Evolutionary conservation across 2,797 vertebrate genomes (phyloP).

Genomic region (Labeo calbasu): DNA sequence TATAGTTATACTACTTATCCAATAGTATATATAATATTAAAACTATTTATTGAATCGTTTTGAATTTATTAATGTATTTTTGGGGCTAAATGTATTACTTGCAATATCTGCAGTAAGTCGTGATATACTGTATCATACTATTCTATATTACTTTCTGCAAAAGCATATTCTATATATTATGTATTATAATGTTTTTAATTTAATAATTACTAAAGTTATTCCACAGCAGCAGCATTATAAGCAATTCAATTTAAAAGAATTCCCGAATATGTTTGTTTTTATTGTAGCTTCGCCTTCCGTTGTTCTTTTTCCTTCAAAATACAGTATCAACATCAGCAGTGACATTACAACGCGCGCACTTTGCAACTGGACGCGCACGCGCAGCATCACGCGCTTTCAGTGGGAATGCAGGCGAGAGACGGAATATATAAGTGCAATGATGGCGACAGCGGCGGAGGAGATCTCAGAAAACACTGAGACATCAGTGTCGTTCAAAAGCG

Average conservation of each 20-base stretch:
- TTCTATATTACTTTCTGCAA: neutral
- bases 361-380: slow-evolving; percentile 32
- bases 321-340: neutral
- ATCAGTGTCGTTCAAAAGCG: slow-evolving; percentile 68
- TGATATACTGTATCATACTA: too few relatives aligned
- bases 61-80: too few relatives aligned
- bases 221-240: neutral
- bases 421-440: slow-evolving; percentile 69
- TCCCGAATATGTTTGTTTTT: neutral
- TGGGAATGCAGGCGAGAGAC: slow-evolving; percentile 11
- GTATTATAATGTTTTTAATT: neutral
- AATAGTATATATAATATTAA: too few relatives aligned
- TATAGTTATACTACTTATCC: too few relatives aligned
- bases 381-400: slow-evolving; percentile 18
- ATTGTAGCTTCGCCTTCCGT: neutral
- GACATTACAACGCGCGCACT: neutral
- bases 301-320: neutral
- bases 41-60: too few relatives aligned
- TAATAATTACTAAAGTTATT: neutral
- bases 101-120: too few relatives aligned
- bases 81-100: too few relatives aligned
- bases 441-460: slow-evolving; percentile 73
- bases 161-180: neutral
- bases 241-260: neutral
- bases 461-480: slow-evolving; percentile 65